Percentiles rank a stretch among this genome's conserved stretches.
Evolutionary conservation across 2,888 invertebrate species (phyloP).

Genomic region (Galerucella nymphaeae): DNA sequence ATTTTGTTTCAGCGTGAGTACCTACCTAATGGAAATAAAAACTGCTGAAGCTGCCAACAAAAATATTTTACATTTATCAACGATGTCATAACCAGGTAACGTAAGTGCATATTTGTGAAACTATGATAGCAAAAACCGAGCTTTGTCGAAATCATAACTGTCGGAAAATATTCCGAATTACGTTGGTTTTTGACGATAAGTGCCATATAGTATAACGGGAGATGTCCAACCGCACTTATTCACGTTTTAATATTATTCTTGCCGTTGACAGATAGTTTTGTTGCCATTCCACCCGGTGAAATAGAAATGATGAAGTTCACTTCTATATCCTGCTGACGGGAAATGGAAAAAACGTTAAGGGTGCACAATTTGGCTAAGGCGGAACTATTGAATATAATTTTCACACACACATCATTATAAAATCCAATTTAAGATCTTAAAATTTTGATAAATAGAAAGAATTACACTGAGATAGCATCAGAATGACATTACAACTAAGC

Average conservation of each 20-base stretch:
- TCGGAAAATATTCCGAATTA: constrained; percentile 28
- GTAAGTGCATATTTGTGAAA: constrained; percentile 14
- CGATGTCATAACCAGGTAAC: constrained; percentile 22
- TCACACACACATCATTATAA: no score
- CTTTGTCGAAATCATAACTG: constrained; percentile 34
- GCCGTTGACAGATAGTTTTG: background rate
- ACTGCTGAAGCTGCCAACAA: background rate
- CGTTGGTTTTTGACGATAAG: constrained; percentile 25
- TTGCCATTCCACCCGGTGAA: background rate
- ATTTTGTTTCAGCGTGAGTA: no score
- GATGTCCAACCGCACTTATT: constrained; percentile 22
- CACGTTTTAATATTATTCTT: background rate
- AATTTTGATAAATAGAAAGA: no score
- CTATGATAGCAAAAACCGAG: constrained; percentile 18
- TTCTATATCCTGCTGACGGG: no score
- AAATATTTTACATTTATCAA: constrained; percentile 4
- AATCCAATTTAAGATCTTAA: no score
- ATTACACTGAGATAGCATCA: no score
- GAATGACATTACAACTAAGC: no score
- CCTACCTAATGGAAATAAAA: background rate
- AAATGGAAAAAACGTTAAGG: no score
- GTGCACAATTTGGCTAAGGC: no score
- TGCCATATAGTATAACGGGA: constrained; percentile 30
- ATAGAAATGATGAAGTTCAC: background rate
- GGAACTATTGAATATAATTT: no score